Conservation (phyloP, 2,113 vertebrate genomes). For the Oceanites oceanicus region DNA sequence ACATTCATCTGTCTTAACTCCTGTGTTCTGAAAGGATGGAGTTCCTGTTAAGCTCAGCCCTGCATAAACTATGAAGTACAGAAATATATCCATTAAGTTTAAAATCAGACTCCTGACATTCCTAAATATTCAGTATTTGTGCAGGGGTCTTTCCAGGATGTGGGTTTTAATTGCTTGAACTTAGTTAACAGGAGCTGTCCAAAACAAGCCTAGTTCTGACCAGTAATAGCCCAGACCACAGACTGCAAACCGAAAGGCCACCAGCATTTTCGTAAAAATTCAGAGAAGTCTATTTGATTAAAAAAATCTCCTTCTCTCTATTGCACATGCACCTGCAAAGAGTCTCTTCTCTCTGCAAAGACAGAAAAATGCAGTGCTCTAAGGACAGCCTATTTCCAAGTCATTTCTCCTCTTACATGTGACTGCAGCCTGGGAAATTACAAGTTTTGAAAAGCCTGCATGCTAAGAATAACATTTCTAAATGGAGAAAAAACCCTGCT, state of each 20-base stretch:
- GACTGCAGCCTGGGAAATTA: not conserved
- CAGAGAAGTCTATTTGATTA: not conserved
- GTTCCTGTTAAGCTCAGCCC: not conserved
- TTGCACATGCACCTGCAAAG: not conserved
- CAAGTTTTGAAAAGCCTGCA: not conserved
- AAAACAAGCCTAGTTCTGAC: not conserved
- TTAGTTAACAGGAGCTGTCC: not conserved
- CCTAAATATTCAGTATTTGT: not conserved
- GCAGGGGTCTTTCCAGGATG: not conserved
- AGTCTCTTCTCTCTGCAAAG: not conserved
- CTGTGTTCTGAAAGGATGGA: not conserved
- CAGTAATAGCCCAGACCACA: not conserved
- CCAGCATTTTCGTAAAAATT: not conserved
- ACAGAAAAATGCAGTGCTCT: not conserved
- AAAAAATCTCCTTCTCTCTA: not conserved
- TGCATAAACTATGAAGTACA: not conserved
- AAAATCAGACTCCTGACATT: not conserved
- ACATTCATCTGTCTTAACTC: not conserved
- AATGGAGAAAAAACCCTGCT: not conserved
- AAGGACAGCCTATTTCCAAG: not conserved
- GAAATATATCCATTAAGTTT: not conserved
- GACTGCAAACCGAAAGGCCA: not conserved
- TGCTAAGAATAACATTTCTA: not conserved
- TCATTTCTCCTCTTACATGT: not conserved
- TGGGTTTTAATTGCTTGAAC: not conserved